Evolutionary conservation across 2,113 vertebrate species (phyloP).

Genomic region (Pomatorhinus ruficollis): DNA sequence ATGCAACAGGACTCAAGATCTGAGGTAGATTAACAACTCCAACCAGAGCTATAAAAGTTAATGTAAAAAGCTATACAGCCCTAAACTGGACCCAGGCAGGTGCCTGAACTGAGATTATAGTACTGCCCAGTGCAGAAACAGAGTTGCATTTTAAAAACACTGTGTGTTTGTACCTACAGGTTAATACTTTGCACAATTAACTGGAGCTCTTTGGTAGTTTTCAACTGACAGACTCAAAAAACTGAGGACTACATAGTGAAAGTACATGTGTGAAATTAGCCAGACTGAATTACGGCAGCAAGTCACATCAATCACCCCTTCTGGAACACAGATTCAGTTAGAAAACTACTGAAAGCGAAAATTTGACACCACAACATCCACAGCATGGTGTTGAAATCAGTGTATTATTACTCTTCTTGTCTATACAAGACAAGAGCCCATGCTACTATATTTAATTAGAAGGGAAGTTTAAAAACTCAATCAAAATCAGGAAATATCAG

Average conservation of each 20-base stretch:
- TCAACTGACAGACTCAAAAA: neutral
- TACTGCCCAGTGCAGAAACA: neutral
- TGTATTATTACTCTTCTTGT: neutral
- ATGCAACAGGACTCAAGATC: neutral
- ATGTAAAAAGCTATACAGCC: neutral
- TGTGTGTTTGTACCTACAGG: neutral
- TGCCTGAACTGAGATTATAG: neutral
- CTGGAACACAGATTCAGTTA: neutral
- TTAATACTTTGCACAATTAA: neutral
- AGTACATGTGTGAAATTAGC: neutral
- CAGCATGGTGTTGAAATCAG: neutral
- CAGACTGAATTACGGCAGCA: neutral
- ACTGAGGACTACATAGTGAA: neutral
- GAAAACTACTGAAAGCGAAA: neutral
- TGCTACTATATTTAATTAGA: conserved; percentile 2
- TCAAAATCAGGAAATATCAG: conserved; percentile 14
- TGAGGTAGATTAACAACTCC: neutral
- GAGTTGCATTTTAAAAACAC: neutral
- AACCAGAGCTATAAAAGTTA: neutral
- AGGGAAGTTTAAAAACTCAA: neutral
- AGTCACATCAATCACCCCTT: neutral
- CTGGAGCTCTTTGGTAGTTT: neutral
- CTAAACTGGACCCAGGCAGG: neutral
- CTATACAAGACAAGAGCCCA: neutral
- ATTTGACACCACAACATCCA: neutral